These are phyloP conservation scores for Embidobia sp. DNA, from an alignment of 2,888 invertebrate species.

Conservation along the genomic window DNA sequence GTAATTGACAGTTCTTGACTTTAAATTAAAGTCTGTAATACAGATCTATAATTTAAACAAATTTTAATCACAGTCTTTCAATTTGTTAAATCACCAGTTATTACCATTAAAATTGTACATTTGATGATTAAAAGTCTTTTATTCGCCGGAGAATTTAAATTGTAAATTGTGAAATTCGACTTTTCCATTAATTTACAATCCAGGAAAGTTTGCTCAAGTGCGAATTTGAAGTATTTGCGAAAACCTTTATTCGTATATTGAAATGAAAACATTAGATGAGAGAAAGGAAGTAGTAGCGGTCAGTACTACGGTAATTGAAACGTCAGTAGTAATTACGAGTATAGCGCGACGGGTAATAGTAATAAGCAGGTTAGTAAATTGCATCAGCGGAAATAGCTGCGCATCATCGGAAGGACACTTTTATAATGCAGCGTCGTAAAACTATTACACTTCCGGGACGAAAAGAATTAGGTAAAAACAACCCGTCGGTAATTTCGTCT, in stretches of 20 bases:
- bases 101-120: too few relatives aligned
- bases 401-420: conserved; percentile 3
- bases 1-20: too few relatives aligned
- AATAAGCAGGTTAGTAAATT: conserved; percentile 39
- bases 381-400: conserved; percentile 17
- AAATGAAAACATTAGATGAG: conserved; percentile 8
- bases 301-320: conserved; percentile 50
- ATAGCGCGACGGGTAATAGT: conserved; percentile 36
- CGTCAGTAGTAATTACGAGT: conserved; percentile 55
- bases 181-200: conserved; percentile 6
- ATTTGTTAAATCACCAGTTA: too few relatives aligned
- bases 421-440: conserved; percentile 25
- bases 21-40: too few relatives aligned
- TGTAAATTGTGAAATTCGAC: conserved; percentile 1
- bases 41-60: too few relatives aligned
- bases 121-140: too few relatives aligned
- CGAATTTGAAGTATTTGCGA: conserved; percentile 1
- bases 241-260: neutral
- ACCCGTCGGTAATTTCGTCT: neutral
- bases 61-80: too few relatives aligned
- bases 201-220: conserved; percentile 3
- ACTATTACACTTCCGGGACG: neutral
- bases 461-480: conserved; percentile 24
- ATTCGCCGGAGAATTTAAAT: neutral
- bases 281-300: conserved; percentile 26